Percentiles rank a stretch among this genome's conserved stretches.
These are phyloP conservation scores for Scolopax mira DNA, from an alignment of 2,113 vertebrate genomes.

Conservation along the genomic window DNA sequence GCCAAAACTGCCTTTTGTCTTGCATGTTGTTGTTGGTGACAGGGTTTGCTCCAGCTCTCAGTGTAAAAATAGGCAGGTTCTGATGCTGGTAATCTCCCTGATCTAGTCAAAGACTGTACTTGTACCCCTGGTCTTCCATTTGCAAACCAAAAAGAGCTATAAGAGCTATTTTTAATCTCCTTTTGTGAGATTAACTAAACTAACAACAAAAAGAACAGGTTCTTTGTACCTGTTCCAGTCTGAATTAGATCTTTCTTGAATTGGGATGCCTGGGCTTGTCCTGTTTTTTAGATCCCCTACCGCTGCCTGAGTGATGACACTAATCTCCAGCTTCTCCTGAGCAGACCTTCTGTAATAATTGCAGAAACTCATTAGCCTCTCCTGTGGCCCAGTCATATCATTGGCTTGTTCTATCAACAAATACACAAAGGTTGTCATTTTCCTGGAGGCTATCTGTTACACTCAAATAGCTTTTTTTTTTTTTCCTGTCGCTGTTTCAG, in stretches of 20 bases:
- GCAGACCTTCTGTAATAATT: not conserved
- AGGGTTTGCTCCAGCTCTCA: not conserved
- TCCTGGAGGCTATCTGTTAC: not conserved
- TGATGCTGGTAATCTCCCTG: not conserved
- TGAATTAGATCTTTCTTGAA: not conserved
- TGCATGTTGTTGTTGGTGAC: accelerated
- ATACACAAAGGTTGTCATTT: not conserved
- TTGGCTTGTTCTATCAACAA: not conserved
- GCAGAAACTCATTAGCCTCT: constrained; percentile 24
- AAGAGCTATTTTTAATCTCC: not conserved
- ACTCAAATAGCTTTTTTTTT: not conserved
- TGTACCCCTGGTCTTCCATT: not conserved
- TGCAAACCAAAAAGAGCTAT: not conserved
- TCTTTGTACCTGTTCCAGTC: not conserved
- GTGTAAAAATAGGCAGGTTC: not conserved
- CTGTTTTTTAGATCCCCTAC: not conserved
- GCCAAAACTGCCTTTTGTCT: not conserved
- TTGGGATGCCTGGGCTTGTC: not conserved
- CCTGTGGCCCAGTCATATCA: not conserved
- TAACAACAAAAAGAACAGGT: too few relatives aligned
- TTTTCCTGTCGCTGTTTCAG: not conserved
- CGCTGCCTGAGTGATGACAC: not conserved
- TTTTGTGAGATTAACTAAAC: constrained; percentile 10
- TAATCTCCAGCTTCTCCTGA: not conserved
- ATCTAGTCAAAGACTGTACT: not conserved